Base-by-base conservation (phyloP, 2,888 invertebrate species). In the Acleris sparsana region DNA sequence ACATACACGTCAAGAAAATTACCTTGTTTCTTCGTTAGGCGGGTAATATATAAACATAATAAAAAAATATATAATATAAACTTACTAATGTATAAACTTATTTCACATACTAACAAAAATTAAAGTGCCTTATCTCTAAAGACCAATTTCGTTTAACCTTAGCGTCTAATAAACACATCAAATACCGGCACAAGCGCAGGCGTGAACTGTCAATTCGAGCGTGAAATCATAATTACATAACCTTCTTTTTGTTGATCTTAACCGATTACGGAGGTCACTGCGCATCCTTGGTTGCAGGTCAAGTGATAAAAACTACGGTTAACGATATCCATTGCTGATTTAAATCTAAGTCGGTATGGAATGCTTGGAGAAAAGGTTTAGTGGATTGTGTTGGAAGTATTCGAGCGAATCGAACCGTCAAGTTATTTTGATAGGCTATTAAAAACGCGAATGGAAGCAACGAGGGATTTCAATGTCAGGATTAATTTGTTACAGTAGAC, bases 251-350 rank as follows among this genome's bases (percentile, higher is more conserved):
- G 58, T 49, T 33, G 18, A 17, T 20, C 13, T 48, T 49, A 48
- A 18, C 56, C 57, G 57, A 57, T 57, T 46, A 49, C 48, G 29
- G 66, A 66, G 66, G 66, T 66, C 66, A 62, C 44, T 62, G 66
- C 56, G 66, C 62, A 66, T 66, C 66, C 66, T 66, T 66, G 66
- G 39, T 52, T 62, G 62, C 62, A 57, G 66, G 66, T 66, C 62
- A 66, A 49, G 55, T 46, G 57, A 33, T 48, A 20, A 59, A 33
- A 48, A 59, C 22, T 53, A 29, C 16, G 11, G 17, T 49, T 6
- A 53, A 53, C 11, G 18, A 13, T n/a, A 7, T 33, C 29, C 29
- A 49, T 59, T 33, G 58, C 48, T 20, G 49, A 13, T 49, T 49
- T 59, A n/a, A 33, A 18, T 33, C 18, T 16, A 33, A 7, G 17